Evolutionary conservation across 1,140 invertebrate genomes (phyloP), one percentile per base, ranked within the genome.

Genomic region (Leptoteleia sp.): DNA sequence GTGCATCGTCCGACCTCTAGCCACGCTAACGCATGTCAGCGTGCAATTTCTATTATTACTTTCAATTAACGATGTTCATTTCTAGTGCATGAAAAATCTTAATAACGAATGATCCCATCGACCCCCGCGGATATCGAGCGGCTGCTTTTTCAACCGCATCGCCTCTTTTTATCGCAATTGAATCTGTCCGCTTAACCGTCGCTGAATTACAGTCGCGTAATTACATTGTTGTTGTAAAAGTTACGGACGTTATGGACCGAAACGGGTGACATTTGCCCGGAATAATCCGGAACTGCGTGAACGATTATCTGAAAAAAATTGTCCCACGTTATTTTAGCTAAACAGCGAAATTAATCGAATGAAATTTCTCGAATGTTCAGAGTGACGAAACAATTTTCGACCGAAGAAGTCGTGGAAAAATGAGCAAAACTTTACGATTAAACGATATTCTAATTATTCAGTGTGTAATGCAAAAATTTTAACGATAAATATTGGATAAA

Each of bases 11-110:
- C 61, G 54, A 55, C 54, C 67, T 71, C 61, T 31, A 52, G 16
- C 35, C 45, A 67, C 57, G 8, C 45, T 43, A 50, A 64, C 76
- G 43, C 22, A 15, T 59, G 76, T 65, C 70, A 79, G 27, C 6
- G 38, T 57, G 42, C 77, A 65, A 79, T 79, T 79, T 75, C 70
- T 75, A 67, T 79, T 59, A 79, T 79, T 79, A 75, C 70, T 75
- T 73, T 79, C 70, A 79, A 79, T 79, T 79, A 79, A 40, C 37
- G 57, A 79, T 71, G 70, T 55, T 75, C 77, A 61, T 52, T 79
- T 75, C 52, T 37, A 64, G 50, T 55, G 52, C 59, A 50, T 29
- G 71, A 54, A 75, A 79, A 79, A 79, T 75, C 65, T 79, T 73
- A 79, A 75, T 65, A 71, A 71, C 71, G 57, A 71, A 65, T 70